These are phyloP conservation scores for Epizoanthus ramosus DNA, from an alignment of 92 coral and sea anemone genomes.

Conservation along the genomic window DNA sequence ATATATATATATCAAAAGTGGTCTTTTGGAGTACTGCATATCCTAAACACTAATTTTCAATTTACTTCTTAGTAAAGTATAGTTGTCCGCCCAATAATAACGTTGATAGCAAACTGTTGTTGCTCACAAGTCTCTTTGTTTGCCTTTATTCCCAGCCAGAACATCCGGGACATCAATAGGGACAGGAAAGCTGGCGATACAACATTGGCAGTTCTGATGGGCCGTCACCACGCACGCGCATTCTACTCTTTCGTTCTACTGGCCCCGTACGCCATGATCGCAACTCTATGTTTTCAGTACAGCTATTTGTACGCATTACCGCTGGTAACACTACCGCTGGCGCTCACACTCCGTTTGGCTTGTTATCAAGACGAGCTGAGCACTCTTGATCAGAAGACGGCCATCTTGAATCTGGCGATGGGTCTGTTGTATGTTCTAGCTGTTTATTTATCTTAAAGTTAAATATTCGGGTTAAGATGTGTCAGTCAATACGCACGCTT, in stretches of 20 bases:
- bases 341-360: conserved; percentile 59
- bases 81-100: too few relatives aligned
- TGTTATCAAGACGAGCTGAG: conserved; percentile 55
- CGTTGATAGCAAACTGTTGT: too few relatives aligned
- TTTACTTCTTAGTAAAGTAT: background rate
- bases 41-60: too few relatives aligned
- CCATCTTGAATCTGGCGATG: conserved; percentile 56
- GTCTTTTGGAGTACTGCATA: too few relatives aligned
- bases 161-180: conserved; percentile 75
- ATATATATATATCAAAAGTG: too few relatives aligned
- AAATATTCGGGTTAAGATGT: too few relatives aligned
- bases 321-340: conserved; percentile 70
- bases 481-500: too few relatives aligned
- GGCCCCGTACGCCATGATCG: conserved; percentile 66
- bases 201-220: conserved; percentile 80
- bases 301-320: conserved; percentile 63
- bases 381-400: conserved; percentile 62
- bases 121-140: too few relatives aligned
- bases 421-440: conserved; percentile 69
- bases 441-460: conserved; percentile 31
- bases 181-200: conserved; percentile 65
- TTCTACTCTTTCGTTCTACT: conserved; percentile 67
- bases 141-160: conserved; percentile 64
- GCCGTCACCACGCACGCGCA: conserved; percentile 60
- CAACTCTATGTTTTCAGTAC: conserved; percentile 36